Evolutionary conservation across 2,797 vertebrate species (phyloP), one percentile per base, ranked within the genome.

Genomic region (Nasua narica): DNA sequence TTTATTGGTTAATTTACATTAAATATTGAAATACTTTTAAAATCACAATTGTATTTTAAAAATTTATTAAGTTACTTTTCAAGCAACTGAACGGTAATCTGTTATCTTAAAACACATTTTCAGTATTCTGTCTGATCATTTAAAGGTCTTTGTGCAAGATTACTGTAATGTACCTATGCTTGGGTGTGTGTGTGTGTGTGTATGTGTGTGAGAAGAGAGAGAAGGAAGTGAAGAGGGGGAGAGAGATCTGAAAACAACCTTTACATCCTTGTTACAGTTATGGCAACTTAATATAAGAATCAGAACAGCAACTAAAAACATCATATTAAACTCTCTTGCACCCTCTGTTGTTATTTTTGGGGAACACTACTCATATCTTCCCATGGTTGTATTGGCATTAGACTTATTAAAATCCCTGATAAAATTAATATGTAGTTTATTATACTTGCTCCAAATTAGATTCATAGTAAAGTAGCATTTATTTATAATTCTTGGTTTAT

Each of bases 321-420:
- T 92, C 96, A 98, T 98, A 97, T 86, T 92, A 97, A 98, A 98
- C 98, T 98, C 98, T 88, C 97, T 98, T 97, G 98, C 98, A 93
- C 98, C 99, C 99, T 99, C 99, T 99, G 5, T 98, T 88, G 99
- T 96, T 98, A 0, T 8, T 72, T 84, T 18, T 0, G 62, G 25
- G 98, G 91, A 98, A 50, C 10, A 79, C 86, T 83, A 7, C 7
- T 40, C 16, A 72, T 94, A 48, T 25, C 25, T 92, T 97, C 40
- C 9, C 27, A 35, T 90, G 65, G 65, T 87, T 95, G 21, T 94
- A 2, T 78, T 92, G 54, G 94, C 21, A 46, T 91, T 90, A 65
- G 29, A 87, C 16, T 89, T 91, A 94, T 37, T 94, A 74, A 70
- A 78, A 48, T 91, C 27, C 10, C 35, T 94, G 60, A 69, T 86